Evolutionary conservation across 2,797 vertebrate species (phyloP), one percentile per base, ranked within the genome.

Genomic region (Distichodus sexfasciatus): DNA sequence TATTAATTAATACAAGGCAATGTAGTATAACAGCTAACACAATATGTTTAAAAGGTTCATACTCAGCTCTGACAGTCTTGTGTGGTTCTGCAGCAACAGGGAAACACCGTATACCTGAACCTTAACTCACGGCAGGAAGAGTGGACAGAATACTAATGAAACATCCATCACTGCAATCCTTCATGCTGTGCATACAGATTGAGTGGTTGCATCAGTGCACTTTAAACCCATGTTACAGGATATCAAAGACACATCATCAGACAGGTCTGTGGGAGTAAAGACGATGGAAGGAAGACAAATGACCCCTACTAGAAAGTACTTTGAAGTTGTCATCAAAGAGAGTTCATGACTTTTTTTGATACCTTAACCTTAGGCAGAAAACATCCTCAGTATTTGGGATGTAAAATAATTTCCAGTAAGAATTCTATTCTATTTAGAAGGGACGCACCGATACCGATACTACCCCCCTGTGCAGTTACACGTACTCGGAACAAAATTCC

Each of bases 141-240:
- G 63, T 74, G 31, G 48, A 55, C 53, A 57, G 77, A 79, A 79
- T 79, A 79, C 77, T 71, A 76, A 79, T 79, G 71, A 54, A 35
- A 35, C 28, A 43, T 53, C 36, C 57, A 61, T 73, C 59, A 70
- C 74, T 79, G 71, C 77, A 79, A 66, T 71, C 58, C 63, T 79
- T 61, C 74, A 76, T 76, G 71, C 69, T 53, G 68, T 76, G 77
- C 77, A 79, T 79, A 74, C 74, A 65, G 46, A 79, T 68, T 55
- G 63, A 61, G 59, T 33, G 50, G 40, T 47, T 40, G 19, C 48
- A 66, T 63, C 71, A 47, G 38, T 8, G 41, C 19, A 59, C 66
- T 70, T 71, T 72, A 66, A 54, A 70, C 38, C 40, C 33, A 69
- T 36, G 51, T 62, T 31, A 35, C 23, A n/a, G 24, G 43, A 38